A percentile compares a stretch with the other conserved stretches of the same genome.
Evolutionary conservation across 2,797 vertebrate genomes (phyloP).

Genomic region (Pygocentrus nattereri): DNA sequence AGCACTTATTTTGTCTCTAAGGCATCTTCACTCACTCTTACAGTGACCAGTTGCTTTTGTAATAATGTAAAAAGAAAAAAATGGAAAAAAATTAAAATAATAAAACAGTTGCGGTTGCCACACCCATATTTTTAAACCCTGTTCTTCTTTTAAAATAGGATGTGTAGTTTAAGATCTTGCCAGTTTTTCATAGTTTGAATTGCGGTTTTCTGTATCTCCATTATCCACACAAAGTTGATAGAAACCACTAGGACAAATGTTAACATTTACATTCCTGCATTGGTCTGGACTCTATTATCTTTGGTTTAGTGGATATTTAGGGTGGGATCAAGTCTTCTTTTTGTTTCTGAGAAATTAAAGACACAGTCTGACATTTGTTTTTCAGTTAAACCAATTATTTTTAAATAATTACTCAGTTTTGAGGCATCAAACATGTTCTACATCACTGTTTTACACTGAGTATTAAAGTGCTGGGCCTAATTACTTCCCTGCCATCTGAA

Average conservation of each 20-base stretch:
- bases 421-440: background rate
- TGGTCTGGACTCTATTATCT: background rate
- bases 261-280: background rate
- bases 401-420: background rate
- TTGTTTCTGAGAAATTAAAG: background rate
- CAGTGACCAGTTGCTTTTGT: background rate
- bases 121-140: background rate
- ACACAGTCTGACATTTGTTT: background rate
- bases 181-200: background rate
- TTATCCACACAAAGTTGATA: no score
- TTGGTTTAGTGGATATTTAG: background rate
- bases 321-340: background rate
- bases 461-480: background rate
- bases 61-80: background rate
- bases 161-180: background rate
- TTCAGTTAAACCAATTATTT: background rate
- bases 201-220: background rate
- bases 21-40: no score
- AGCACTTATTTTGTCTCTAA: no score
- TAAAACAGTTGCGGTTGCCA: background rate
- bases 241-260: slow-evolving; percentile 4
- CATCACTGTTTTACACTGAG: no score
- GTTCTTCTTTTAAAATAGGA: background rate
- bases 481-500: background rate
- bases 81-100: no score